Percentiles rank a stretch among this genome's conserved stretches.
These are phyloP conservation scores for Eupelmus urozonus DNA, from an alignment of 2,888 invertebrate genomes.

Conservation along the genomic window DNA sequence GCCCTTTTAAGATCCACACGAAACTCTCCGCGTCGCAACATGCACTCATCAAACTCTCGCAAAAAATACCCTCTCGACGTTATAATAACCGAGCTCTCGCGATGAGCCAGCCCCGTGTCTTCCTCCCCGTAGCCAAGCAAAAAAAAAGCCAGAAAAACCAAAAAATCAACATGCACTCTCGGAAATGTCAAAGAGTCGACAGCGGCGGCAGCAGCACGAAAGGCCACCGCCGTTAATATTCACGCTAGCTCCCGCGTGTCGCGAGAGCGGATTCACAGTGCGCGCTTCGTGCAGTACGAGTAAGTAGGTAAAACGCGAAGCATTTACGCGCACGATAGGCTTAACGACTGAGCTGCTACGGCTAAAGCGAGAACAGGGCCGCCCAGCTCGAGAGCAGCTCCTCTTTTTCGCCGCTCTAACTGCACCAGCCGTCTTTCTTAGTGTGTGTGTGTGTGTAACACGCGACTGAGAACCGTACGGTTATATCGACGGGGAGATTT, in stretches of 20 bases:
- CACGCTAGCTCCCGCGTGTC: too few species aligned
- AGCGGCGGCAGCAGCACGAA: background rate
- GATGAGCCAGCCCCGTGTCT: background rate
- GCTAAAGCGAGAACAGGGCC: slow-evolving; percentile 70
- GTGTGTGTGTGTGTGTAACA: slow-evolving; percentile 13
- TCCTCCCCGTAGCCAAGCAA: too few species aligned
- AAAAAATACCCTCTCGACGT: background rate
- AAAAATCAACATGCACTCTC: background rate
- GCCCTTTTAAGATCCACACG: too few species aligned
- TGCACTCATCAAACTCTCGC: background rate
- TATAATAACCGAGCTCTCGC: background rate
- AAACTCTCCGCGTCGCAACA: too few species aligned
- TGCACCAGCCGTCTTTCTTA: background rate
- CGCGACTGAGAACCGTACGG: slow-evolving; percentile 41
- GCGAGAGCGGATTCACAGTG: too few species aligned
- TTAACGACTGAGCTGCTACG: slow-evolving; percentile 51
- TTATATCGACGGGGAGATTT: slow-evolving; percentile 21
- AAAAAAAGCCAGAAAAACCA: background rate
- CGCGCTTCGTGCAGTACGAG: too few species aligned
- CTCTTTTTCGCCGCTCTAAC: slow-evolving; percentile 32
- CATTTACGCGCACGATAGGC: slow-evolving; percentile 70
- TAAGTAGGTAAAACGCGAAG: slow-evolving; percentile 68
- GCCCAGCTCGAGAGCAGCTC: slow-evolving; percentile 55
- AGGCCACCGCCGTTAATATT: background rate
- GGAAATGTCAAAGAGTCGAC: too few species aligned